phyloP scores from a whole-genome alignment of 2,888 invertebrate genomes.

The Hedychridium roseum region DNA sequence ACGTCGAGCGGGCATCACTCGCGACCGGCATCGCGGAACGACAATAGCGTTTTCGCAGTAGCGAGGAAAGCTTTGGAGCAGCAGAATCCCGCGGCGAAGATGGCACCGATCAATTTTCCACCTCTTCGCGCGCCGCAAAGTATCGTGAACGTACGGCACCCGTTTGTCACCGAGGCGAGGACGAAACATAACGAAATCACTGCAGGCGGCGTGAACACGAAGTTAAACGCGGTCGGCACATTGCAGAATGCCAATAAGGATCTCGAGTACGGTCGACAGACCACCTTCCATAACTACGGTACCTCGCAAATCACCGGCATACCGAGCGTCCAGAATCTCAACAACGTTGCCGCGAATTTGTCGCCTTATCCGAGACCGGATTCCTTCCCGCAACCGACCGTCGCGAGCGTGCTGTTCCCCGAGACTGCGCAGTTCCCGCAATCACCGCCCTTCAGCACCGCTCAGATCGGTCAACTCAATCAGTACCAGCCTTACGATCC shows the following conservation, averaged over 20 bases:
- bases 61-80: constrained; percentile 42
- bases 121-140: constrained; percentile 50
- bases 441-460: constrained; percentile 43
- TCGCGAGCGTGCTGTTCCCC: constrained; percentile 46
- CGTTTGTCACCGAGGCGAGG: constrained; percentile 48
- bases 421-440: constrained; percentile 50
- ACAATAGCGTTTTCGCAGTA: constrained; percentile 28
- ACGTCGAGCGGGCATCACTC: constrained; percentile 22
- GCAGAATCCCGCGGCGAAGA: constrained; percentile 36
- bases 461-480: constrained; percentile 43
- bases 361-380: constrained; percentile 49
- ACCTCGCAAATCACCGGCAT: constrained; percentile 42
- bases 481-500: constrained; percentile 52
- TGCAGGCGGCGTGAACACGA: constrained; percentile 23
- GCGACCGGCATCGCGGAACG: constrained; percentile 32
- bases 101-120: constrained; percentile 48
- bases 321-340: constrained; percentile 39
- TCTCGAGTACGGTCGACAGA: constrained; percentile 35
- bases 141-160: constrained; percentile 51
- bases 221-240: constrained; percentile 28
- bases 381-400: constrained; percentile 44
- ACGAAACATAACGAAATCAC: constrained; percentile 42
- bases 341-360: constrained; percentile 42
- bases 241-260: constrained; percentile 40
- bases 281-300: constrained; percentile 45